Conservation (phyloP, 2,113 vertebrate genomes). For the Hystrix cristata region DNA sequence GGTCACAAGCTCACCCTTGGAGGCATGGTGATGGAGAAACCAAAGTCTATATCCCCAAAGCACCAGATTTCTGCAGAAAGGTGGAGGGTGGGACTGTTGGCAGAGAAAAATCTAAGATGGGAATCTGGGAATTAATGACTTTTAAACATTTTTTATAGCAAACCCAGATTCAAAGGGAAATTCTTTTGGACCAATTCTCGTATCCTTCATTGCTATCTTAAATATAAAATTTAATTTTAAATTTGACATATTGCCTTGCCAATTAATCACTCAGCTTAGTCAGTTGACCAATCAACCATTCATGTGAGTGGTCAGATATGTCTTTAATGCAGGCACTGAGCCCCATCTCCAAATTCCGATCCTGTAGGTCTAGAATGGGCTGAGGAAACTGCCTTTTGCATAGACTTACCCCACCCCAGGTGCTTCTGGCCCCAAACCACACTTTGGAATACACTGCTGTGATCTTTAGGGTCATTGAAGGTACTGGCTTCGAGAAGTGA, state of each 20-base stretch:
- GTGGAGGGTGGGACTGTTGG: neutral
- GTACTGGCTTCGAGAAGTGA: neutral
- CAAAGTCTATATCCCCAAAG: neutral
- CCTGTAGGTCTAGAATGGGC: accelerated
- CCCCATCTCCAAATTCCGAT: neutral
- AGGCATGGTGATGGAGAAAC: neutral
- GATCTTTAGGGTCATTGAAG: accelerated
- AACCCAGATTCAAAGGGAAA: neutral
- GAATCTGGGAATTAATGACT: neutral
- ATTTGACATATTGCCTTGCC: neutral
- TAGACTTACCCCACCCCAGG: neutral
- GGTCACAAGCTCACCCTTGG: neutral
- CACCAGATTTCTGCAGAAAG: too few relatives aligned
- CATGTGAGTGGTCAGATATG: neutral
- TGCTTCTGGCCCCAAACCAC: neutral
- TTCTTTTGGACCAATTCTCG: conserved; percentile 63
- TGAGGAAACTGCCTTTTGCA: neutral
- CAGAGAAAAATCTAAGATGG: neutral
- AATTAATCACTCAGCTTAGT: neutral
- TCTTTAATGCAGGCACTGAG: neutral
- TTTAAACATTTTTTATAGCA: neutral
- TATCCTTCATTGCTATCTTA: conserved; percentile 77
- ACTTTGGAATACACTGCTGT: accelerated
- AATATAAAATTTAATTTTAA: conserved; percentile 7
- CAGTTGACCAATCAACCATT: accelerated